Base-by-base conservation (phyloP, 2,888 invertebrate species). In the Dioctria linearis region DNA sequence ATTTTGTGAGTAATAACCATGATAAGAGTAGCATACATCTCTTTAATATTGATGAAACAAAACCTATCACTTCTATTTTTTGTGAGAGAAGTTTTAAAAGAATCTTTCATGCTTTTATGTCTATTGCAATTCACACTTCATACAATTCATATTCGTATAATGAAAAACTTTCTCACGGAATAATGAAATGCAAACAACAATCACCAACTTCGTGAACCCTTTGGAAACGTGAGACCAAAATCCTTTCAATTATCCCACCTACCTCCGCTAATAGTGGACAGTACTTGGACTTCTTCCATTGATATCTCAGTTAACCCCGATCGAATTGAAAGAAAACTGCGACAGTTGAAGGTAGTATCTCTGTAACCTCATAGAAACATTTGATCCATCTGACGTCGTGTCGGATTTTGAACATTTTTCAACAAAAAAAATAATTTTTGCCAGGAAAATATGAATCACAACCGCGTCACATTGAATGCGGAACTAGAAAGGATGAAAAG, bases 391-490 rank as follows among this genome's bases (percentile, higher is more conserved):
- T 8, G 25, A 25, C 25, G 25, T 25, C 25, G 25, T 25, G 25
- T 25, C 25, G 25, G 25, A 25, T 25, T 25, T 25, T 25, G 25
- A 25, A 13, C 13, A 42, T 67, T 67, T 67, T 43, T 5, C 4
- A 43, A 5, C 13, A 49, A 67, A 49, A 25, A 13, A 4, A 46
- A 42, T 5, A 61, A 25, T 37, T 61, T 61, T 61, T 39, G 6
- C 37, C 39, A 39, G 57, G 25, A 61, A 51, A 49, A 49, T 37
- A 73, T 73, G 57, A 73, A 73, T 73, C 73, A 73, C 73, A 73
- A 42, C 39, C 76, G 67, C 54, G 75, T 81, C 69, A 80, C 51
- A 76, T 81, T 81, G 76, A 81, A 81, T 81, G 69, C 81, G 81
- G 81, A 81, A 81, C 80, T 78, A 5, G 51, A 78, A 78, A 78